Percentiles rank a stretch among this genome's conserved stretches.
These are phyloP conservation scores for Diaperis boleti DNA, from an alignment of 2,888 invertebrate genomes.

Conservation along the genomic window DNA sequence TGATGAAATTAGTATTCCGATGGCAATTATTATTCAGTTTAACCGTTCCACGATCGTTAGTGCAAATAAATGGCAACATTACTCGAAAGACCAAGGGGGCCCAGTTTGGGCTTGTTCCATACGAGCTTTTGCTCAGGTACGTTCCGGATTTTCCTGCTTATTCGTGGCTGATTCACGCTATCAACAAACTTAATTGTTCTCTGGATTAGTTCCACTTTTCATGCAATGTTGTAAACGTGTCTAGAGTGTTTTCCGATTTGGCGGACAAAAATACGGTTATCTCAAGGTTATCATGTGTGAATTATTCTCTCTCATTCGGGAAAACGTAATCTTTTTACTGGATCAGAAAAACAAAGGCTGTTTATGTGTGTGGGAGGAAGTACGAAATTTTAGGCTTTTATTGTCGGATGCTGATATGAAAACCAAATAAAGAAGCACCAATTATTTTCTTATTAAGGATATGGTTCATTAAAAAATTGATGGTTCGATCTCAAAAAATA, in stretches of 20 bases:
- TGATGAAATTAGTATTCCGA: constrained; percentile 26
- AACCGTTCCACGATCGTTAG: constrained; percentile 31
- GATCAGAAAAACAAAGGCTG: constrained; percentile 6
- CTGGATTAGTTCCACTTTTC: constrained; percentile 6
- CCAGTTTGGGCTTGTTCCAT: constrained; percentile 38
- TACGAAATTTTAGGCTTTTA: constrained; percentile 1
- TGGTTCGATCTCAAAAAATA: neutral
- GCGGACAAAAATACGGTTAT: constrained; percentile 10
- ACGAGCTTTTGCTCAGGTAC: constrained; percentile 36
- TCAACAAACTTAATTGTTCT: constrained; percentile 16
- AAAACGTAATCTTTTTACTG: neutral
- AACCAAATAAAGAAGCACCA: too few species aligned
- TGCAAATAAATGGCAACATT: constrained; percentile 41
- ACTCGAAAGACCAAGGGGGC: constrained; percentile 37
- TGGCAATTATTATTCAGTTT: constrained; percentile 37
- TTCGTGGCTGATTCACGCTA: constrained; percentile 22
- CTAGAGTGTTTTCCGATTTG: constrained; percentile 25
- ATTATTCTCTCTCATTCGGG: constrained; percentile 7
- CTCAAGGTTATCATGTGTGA: constrained; percentile 22
- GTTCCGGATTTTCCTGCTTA: constrained; percentile 35
- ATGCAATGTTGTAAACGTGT: constrained; percentile 14
- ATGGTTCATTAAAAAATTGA: neutral
- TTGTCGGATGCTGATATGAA: neutral
- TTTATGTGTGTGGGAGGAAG: constrained; percentile 22
- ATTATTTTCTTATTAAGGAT: neutral